A percentile compares a stretch with the other conserved stretches of the same genome.
These are phyloP conservation scores for Myotis myotis DNA, from an alignment of 2,797 vertebrate species.

Conservation along the genomic window DNA sequence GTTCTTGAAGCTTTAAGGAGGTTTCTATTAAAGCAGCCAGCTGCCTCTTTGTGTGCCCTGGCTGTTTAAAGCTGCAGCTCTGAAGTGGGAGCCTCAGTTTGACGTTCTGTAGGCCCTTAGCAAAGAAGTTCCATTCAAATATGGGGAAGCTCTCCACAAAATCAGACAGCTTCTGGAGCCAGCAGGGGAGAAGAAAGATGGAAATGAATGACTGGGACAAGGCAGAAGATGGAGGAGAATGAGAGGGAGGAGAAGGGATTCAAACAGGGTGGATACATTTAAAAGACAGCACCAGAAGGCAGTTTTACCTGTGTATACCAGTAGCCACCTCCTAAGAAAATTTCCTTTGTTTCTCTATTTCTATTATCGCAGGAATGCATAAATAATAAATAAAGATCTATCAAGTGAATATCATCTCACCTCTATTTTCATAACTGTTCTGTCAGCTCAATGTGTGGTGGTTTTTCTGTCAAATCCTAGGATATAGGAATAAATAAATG, in stretches of 20 bases:
- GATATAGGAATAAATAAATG: slow-evolving; percentile 21
- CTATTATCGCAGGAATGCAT: slow-evolving; percentile 67
- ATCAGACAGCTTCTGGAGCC: slow-evolving; percentile 73
- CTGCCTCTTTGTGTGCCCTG: slow-evolving; percentile 85
- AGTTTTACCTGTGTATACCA: slow-evolving; percentile 58
- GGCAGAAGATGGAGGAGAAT: not conserved
- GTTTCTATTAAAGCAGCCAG: slow-evolving; percentile 86
- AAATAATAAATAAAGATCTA: slow-evolving; percentile 67
- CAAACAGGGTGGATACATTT: slow-evolving; percentile 82
- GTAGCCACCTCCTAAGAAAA: slow-evolving; percentile 54
- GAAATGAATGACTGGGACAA: slow-evolving; percentile 75
- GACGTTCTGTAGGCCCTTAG: slow-evolving; percentile 84
- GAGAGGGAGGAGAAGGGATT: slow-evolving; percentile 55
- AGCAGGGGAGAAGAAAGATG: slow-evolving; percentile 71
- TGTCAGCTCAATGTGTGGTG: not conserved
- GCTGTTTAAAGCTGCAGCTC: slow-evolving; percentile 83
- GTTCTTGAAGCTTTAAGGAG: slow-evolving; percentile 83
- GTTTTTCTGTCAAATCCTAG: not conserved
- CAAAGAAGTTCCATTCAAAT: slow-evolving; percentile 85
- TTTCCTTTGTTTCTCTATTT: slow-evolving; percentile 69
- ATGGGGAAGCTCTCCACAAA: slow-evolving; percentile 71
- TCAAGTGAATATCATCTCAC: not conserved
- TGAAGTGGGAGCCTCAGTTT: slow-evolving; percentile 84
- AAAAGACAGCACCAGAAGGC: slow-evolving; percentile 70
- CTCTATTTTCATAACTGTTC: slow-evolving; percentile 33